Evolutionary conservation across 2,888 invertebrate genomes (phyloP), one percentile per base, ranked within the genome.

Genomic region (Synergus umbraculus): DNA sequence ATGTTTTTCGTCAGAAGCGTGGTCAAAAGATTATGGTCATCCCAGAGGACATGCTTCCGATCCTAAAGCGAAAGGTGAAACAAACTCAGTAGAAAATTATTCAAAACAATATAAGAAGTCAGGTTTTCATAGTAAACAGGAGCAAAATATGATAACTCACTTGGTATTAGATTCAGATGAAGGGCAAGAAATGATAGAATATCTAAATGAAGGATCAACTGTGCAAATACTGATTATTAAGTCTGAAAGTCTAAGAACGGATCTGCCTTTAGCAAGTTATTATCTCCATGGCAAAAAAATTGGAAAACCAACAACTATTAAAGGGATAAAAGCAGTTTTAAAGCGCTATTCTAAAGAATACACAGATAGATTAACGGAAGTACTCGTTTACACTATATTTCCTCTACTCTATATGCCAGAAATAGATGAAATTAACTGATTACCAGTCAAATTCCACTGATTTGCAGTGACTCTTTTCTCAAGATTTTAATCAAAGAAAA

Each of bases 41-140:
- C 87, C 90, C 0, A 78, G 90, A 22, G 89, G 88, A 0, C 90
- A 90, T 43, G 89, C 89, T 0, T 88, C 87, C 0, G 5, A 85
- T 69, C 79, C 69, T 3, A 0, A 13, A 0, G 86, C 84, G 0
- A 85, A 82, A 0, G 49, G 69, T n/a, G 0, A 2, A 0, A 44
- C 9, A 0, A 88, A 87, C 0, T 88, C 87, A 0, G 88, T 86
- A 0, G 88, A 90, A 37, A 89, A 87, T 49, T 89, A 90, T 65
- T 89, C 90, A 0, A 29, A 13, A 67, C n/a, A 2, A n/a, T 0
- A 2, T 0, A 54, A 58, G 80, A 88, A 88, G 77, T 88, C 86
- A 0, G 90, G 84, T 0, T 90, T 90, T 65, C 43, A 88, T 0
- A 87, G 85, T 0, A 78, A 83, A 5, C 0, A 1, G 0, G 88